A percentile compares a stretch with the other conserved stretches of the same genome.
These are phyloP conservation scores for Micromys minutus DNA, from an alignment of 2,113 vertebrate genomes.

Conservation along the genomic window DNA sequence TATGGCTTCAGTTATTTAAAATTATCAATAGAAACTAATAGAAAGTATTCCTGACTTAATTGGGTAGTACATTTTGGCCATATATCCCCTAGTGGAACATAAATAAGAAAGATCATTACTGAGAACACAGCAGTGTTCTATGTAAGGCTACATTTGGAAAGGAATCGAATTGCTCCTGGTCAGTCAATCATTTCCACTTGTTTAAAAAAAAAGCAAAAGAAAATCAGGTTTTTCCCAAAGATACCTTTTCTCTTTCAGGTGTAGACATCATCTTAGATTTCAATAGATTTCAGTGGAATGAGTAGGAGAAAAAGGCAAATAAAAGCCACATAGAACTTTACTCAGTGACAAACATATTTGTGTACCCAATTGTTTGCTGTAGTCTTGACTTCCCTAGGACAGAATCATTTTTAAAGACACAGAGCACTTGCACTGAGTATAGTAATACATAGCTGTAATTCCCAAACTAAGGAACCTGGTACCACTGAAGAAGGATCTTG, in stretches of 20 bases:
- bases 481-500: not conserved
- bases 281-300: too few relatives aligned
- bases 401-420: constrained; percentile 10
- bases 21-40: constrained; percentile 78
- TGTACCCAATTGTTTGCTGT: not conserved
- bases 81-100: constrained; percentile 68
- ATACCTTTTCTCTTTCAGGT: not conserved
- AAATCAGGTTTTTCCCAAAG: constrained; percentile 15
- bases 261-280: not conserved
- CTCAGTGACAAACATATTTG: not conserved
- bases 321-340: not conserved
- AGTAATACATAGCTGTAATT: not conserved
- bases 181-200: constrained; percentile 67
- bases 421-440: not conserved
- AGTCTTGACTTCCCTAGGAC: not conserved
- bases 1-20: constrained; percentile 81
- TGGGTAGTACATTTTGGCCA: constrained; percentile 66
- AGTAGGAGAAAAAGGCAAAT: not conserved
- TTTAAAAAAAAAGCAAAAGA: not conserved
- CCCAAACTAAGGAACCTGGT: not conserved
- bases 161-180: constrained; percentile 39
- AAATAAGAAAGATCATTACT: constrained; percentile 74
- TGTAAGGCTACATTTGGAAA: constrained; percentile 47
- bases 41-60: constrained; percentile 72
- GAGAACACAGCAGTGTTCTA: constrained; percentile 55